phyloP scores from a whole-genome alignment of 64 coral and sea anemone genomes.

The Catalaphyllia jardinei region DNA sequence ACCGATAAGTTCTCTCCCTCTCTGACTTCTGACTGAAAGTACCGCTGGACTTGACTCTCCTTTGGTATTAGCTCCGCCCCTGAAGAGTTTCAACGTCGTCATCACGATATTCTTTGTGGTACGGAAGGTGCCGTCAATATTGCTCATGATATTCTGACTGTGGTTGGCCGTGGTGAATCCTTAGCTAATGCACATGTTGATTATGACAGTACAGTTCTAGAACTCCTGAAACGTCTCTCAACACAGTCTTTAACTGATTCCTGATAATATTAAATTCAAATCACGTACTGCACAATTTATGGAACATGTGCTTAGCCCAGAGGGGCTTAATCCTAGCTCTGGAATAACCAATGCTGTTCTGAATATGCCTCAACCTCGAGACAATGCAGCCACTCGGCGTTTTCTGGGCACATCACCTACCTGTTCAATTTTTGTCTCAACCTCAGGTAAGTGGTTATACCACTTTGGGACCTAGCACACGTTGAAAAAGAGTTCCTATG shows the following conservation, averaged over 20 bases:
- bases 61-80: conserved; percentile 53
- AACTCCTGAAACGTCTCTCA: conserved; percentile 35
- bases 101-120: conserved; percentile 20
- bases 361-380: conserved; percentile 49
- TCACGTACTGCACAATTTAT: conserved; percentile 39
- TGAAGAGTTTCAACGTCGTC: conserved; percentile 39
- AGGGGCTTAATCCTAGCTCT: conserved; percentile 30
- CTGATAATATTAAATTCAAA: conserved; percentile 57
- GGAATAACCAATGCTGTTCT: conserved; percentile 40
- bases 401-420: conserved; percentile 61
- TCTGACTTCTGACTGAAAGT: background rate
- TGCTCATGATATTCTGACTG: conserved; percentile 40
- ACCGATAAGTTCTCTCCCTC: conserved; percentile 36
- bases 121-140: conserved; percentile 41
- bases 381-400: conserved; percentile 49
- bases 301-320: conserved; percentile 35
- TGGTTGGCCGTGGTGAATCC: conserved; percentile 27
- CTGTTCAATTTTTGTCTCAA: conserved; percentile 61
- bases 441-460: conserved; percentile 47
- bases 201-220: conserved; percentile 45
- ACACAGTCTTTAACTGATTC: conserved; percentile 51
- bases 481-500: conserved; percentile 49
- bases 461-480: conserved; percentile 57
- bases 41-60: conserved; percentile 27
- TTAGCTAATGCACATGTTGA: conserved; percentile 15